Percentiles rank a stretch among this genome's conserved stretches.
phyloP scores from a whole-genome alignment of 2,888 invertebrate species.

The Andrena chrysosceles region DNA sequence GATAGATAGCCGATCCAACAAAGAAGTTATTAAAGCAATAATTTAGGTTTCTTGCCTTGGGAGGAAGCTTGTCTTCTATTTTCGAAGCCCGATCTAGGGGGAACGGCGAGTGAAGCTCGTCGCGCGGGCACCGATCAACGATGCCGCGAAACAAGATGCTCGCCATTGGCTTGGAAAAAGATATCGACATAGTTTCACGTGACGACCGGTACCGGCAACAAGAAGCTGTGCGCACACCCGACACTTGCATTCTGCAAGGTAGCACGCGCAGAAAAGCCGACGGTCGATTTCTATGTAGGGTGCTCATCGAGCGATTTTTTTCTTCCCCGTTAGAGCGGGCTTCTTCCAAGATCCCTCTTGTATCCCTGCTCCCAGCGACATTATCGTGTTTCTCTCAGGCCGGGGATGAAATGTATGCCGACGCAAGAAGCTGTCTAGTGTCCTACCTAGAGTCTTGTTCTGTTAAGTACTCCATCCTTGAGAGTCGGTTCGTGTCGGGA shows the following conservation, averaged over 20 bases:
- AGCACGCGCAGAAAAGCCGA: slow-evolving; percentile 26
- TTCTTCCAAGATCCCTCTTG: not conserved
- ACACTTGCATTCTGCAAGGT: slow-evolving; percentile 28
- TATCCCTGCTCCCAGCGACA: not conserved
- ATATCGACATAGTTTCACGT: slow-evolving; percentile 57
- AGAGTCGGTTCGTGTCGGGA: slow-evolving; percentile 24
- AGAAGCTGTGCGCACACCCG: slow-evolving; percentile 18
- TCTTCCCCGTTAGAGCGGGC: not conserved
- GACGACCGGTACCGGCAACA: slow-evolving; percentile 29
- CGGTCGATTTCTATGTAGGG: slow-evolving; percentile 34
- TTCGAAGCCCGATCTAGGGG: slow-evolving; percentile 1
- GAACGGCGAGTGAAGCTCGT: slow-evolving; percentile 4
- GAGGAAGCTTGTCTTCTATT: not conserved
- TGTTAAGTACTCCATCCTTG: not conserved
- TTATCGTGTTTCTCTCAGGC: slow-evolving; percentile 19
- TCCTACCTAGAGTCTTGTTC: slow-evolving; percentile 18
- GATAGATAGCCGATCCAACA: slow-evolving; percentile 5
- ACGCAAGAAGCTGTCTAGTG: slow-evolving; percentile 20
- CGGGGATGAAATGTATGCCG: slow-evolving; percentile 10
- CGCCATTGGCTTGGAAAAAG: slow-evolving; percentile 20
- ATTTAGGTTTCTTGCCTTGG: slow-evolving; percentile 11
- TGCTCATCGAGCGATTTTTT: not conserved
- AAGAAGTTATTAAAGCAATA: slow-evolving; percentile 20
- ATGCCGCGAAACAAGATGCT: slow-evolving; percentile 16
- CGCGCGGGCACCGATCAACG: not conserved